Evolutionary conservation across 1,140 invertebrate species (phyloP), one percentile per base, ranked within the genome.

Genomic region (Zeugodacus cucurbitae): DNA sequence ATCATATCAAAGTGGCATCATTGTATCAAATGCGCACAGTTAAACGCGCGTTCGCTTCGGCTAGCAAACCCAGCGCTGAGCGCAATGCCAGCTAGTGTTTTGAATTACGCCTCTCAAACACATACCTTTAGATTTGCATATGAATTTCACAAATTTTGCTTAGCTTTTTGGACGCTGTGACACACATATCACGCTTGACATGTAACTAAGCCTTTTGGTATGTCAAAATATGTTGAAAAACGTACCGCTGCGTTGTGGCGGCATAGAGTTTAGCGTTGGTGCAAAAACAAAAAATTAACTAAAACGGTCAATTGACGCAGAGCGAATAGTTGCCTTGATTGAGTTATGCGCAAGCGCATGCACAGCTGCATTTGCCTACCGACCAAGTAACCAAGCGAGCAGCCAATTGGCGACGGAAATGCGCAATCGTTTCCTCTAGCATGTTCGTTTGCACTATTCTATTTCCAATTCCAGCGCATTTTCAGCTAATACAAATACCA

Each of bases 321-420:
- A 10, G 74, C 74, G 22, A 37, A 58, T 57, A 64, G 86, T 87
- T 57, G 34, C 86, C 58, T 11, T 59, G 86, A 87, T 87, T 87
- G 86, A 87, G 86, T 59, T 87, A 87, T 87, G 57, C 85, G 58
- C 85, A 34, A 29, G 85, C 85, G 85, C 58, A 57, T 37, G 85
- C 54, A 26, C 59, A 22, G 86, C 86, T 29, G 58, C 32, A 82
- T 82, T 82, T 82, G 37, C 7, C 74, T 48, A 48, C 37, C 22
- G n/a, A n/a, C n/a, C n/a, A n/a, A n/a, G n/a, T n/a, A 48, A 29
- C n/a, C n/a, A n/a, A n/a, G n/a, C n/a, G n/a, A n/a, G n/a, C n/a
- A n/a, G n/a, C 34, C 64, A 67, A 41, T 20, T 34, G 26, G 17
- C 74, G 74, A 48, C 74, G 74, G 74, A 82, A 82, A 82, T 82